Evolutionary conservation across 2,888 invertebrate species (phyloP).

Genomic region (Hetaerina titia): DNA sequence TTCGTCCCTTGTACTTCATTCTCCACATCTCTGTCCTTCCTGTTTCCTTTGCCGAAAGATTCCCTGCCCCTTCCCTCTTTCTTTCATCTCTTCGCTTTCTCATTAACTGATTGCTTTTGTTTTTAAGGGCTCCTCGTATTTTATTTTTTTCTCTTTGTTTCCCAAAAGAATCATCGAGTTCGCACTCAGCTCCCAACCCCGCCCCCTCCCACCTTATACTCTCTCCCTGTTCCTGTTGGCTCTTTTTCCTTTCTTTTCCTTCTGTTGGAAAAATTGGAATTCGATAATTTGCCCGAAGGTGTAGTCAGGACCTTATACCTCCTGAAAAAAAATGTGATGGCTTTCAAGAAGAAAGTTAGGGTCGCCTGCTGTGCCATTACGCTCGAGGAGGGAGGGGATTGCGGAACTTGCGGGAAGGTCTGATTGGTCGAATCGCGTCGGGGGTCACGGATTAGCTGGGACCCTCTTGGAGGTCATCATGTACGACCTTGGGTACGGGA

Average conservation of each 20-base stretch:
- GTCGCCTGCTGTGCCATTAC: not conserved
- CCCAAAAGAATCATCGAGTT: not conserved
- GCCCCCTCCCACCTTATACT: too few species aligned
- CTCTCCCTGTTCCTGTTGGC: not conserved
- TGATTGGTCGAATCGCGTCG: not conserved
- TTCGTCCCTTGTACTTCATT: not conserved
- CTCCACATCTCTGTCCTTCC: not conserved
- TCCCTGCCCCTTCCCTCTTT: not conserved
- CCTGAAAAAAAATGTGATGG: not conserved
- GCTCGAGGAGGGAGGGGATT: not conserved
- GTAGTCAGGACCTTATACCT: not conserved
- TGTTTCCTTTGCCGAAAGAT: not conserved
- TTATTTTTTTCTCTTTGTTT: not conserved
- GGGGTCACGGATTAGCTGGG: not conserved
- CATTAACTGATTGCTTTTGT: conserved; percentile 21
- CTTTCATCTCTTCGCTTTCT: conserved; percentile 17
- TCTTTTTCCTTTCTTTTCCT: not conserved
- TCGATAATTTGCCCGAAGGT: conserved; percentile 10
- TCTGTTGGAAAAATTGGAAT: conserved; percentile 13
- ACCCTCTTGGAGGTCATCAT: not conserved
- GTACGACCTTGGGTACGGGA: not conserved
- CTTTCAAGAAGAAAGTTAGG: not conserved
- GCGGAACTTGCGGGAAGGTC: not conserved
- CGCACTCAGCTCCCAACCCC: not conserved
- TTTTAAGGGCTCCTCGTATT: not conserved